These are phyloP conservation scores for Laspeyria flexula DNA, from an alignment of 2,888 invertebrate species.

Conservation along the genomic window DNA sequence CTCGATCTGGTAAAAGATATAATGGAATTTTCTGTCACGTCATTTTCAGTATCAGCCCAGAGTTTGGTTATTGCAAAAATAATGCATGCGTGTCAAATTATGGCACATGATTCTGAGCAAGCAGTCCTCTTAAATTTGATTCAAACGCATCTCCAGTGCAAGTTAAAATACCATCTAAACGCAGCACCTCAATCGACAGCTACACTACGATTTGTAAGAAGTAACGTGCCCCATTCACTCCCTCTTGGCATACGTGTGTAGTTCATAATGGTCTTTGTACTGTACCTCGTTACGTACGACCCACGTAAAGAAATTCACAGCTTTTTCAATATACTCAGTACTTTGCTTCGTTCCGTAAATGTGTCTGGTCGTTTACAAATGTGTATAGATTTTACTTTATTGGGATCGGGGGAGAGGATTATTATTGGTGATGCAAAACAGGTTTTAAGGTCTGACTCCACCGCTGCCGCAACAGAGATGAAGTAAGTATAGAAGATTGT, in stretches of 20 bases:
- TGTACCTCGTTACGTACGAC: conserved; percentile 6
- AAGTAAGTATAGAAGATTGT: too few relatives aligned
- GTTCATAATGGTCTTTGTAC: conserved; percentile 6
- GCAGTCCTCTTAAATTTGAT: too few relatives aligned
- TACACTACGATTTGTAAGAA: conserved; percentile 48
- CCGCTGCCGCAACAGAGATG: too few relatives aligned
- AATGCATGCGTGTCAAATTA: too few relatives aligned
- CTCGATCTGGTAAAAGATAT: too few relatives aligned
- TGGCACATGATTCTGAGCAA: too few relatives aligned
- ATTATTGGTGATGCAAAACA: not conserved
- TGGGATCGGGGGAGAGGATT: not conserved
- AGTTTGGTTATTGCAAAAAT: too few relatives aligned
- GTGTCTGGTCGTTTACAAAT: not conserved
- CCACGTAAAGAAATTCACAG: conserved; percentile 7
- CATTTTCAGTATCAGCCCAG: too few relatives aligned
- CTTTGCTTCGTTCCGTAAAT: conserved; percentile 2
- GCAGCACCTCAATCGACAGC: conserved; percentile 32
- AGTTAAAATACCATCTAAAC: conserved; percentile 7
- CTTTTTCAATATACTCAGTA: conserved; percentile 5
- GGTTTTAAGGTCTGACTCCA: too few relatives aligned
- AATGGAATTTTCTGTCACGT: too few relatives aligned
- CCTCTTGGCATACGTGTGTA: conserved; percentile 10
- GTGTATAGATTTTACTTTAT: not conserved
- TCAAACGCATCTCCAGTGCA: too few relatives aligned
- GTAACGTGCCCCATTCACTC: conserved; percentile 36